A percentile compares a stretch with the other conserved stretches of the same genome.
phyloP scores from a whole-genome alignment of 2,888 invertebrate species.

The Zele albiditarsus region DNA sequence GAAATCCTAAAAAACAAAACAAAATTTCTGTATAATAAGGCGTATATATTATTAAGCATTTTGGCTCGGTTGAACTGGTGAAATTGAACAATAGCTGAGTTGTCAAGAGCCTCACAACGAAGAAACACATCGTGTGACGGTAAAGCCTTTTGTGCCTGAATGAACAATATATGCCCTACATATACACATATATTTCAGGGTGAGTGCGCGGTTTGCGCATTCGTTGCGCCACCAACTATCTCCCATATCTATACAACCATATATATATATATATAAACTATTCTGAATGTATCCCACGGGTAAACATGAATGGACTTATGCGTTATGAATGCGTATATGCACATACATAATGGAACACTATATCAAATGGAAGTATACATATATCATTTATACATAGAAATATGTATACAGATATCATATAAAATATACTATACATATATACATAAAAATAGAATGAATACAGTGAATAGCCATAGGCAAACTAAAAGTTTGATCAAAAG shows the following conservation, averaged over 20 bases:
- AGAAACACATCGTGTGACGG: no score
- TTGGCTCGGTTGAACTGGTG: no score
- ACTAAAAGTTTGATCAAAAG: neutral
- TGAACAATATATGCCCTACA: no score
- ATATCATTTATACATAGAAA: neutral
- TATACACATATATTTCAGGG: no score
- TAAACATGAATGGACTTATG: constrained; percentile 26
- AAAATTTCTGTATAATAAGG: no score
- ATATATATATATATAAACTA: neutral
- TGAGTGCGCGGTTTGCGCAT: no score
- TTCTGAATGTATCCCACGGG: constrained; percentile 20
- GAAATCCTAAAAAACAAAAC: no score
- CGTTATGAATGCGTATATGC: constrained; percentile 6
- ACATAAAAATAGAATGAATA: neutral
- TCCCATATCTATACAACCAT: neutral
- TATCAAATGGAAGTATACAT: neutral
- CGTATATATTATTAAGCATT: no score
- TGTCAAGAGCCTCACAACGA: no score
- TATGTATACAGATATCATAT: neutral
- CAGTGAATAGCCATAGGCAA: neutral
- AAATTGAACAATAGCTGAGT: no score
- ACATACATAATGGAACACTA: constrained; percentile 11
- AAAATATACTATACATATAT: neutral
- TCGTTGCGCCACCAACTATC: neutral
- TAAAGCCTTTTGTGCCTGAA: no score